Conservation (phyloP, 2,113 vertebrate species). For the Thermophis baileyi region DNA sequence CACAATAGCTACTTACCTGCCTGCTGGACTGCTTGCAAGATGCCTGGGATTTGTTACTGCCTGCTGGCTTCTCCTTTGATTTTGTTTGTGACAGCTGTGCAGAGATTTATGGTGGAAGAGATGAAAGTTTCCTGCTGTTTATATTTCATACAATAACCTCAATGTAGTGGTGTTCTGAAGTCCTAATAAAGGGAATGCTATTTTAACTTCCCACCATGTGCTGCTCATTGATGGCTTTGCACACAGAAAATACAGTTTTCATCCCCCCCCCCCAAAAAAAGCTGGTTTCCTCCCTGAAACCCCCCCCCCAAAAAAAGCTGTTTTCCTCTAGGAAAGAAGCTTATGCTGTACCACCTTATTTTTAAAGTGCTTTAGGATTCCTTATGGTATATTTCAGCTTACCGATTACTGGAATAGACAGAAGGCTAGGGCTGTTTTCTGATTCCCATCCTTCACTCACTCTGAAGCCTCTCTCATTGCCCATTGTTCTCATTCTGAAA, state of each 20-base stretch:
- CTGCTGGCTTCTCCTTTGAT: background rate
- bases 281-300: too few species aligned
- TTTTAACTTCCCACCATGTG: background rate
- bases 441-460: background rate
- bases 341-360: background rate
- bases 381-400: background rate
- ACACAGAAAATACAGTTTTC: background rate
- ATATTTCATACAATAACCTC: background rate
- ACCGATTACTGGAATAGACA: background rate
- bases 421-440: background rate
- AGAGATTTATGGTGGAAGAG: background rate
- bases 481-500: background rate
- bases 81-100: background rate
- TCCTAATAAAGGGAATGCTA: background rate
- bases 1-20: background rate
- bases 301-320: background rate
- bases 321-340: background rate
- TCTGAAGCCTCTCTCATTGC: background rate
- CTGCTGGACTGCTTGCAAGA: background rate
- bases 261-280: background rate
- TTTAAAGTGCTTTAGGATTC: background rate
- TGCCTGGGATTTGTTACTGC: background rate
- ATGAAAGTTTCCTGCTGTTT: background rate
- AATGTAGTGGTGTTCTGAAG: background rate
- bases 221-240: background rate